These are phyloP conservation scores for Umimayanthus chanpuru DNA, from an alignment of 92 coral and sea anemone genomes.

Conservation along the genomic window DNA sequence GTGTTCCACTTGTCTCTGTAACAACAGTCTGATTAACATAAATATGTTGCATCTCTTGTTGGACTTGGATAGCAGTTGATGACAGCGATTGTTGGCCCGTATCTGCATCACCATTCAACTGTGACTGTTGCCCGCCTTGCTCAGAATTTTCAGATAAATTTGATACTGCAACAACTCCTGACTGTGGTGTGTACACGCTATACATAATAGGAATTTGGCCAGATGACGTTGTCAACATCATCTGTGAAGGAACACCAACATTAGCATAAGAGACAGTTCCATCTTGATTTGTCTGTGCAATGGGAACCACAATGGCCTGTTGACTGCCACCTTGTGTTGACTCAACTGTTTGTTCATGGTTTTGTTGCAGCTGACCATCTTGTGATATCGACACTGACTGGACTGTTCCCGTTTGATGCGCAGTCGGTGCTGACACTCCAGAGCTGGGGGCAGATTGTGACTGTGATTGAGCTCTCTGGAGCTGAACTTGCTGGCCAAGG, in stretches of 20 bases:
- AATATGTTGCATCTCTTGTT: conserved; percentile 70
- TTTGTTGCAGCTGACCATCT: conserved; percentile 70
- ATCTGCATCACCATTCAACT: conserved; percentile 70
- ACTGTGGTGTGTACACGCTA: conserved; percentile 79
- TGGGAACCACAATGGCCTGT: conserved; percentile 87
- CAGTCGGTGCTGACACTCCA: conserved; percentile 30
- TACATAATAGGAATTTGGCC: conserved; percentile 92
- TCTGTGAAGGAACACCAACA: conserved; percentile 79
- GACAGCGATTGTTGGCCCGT: conserved; percentile 73
- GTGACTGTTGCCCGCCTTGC: conserved; percentile 61
- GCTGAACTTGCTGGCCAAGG: conserved; percentile 81
- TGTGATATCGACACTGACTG: conserved; percentile 45
- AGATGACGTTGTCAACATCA: conserved; percentile 83
- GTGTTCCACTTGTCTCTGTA: conserved; percentile 86
- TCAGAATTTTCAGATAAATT: conserved; percentile 70
- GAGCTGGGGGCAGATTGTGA: conserved; percentile 63
- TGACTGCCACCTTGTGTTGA: conserved; percentile 64
- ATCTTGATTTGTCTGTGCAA: conserved; percentile 78
- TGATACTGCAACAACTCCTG: conserved; percentile 80
- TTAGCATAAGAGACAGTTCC: conserved; percentile 82
- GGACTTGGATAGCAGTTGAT: conserved; percentile 74
- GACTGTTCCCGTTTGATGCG: conserved; percentile 36
- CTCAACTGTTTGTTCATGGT: conserved; percentile 74
- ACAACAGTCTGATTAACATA: conserved; percentile 74
- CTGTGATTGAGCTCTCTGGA: conserved; percentile 81